A percentile compares a stretch with the other conserved stretches of the same genome.
These are phyloP conservation scores for Drosophila affinis DNA, from an alignment of 2,888 invertebrate genomes.

Conservation along the genomic window DNA sequence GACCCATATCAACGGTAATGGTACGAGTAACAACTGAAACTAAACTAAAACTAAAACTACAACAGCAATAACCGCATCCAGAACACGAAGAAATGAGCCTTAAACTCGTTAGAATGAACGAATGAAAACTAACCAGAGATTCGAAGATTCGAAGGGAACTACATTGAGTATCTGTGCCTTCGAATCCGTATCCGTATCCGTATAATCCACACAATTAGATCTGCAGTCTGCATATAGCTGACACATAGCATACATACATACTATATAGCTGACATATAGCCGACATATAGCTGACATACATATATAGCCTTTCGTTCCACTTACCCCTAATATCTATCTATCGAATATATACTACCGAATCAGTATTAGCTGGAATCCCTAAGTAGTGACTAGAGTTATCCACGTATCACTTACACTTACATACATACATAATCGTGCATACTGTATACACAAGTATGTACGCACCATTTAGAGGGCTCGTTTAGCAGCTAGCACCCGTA, in stretches of 20 bases:
- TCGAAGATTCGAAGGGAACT: slow-evolving; percentile 27
- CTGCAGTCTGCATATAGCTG: slow-evolving; percentile 44
- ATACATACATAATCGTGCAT: neutral
- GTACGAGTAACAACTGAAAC: slow-evolving; percentile 55
- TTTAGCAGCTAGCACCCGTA: too few relatives aligned
- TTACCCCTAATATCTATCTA: neutral
- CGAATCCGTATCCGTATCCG: slow-evolving; percentile 36
- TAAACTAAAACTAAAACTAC: slow-evolving; percentile 9
- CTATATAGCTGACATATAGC: slow-evolving; percentile 16
- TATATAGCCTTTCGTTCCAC: slow-evolving; percentile 11
- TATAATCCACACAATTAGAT: slow-evolving; percentile 48
- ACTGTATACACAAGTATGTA: too few relatives aligned
- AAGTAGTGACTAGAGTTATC: slow-evolving; percentile 44
- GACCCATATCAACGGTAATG: slow-evolving; percentile 57
- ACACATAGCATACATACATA: neutral
- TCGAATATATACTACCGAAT: slow-evolving; percentile 35
- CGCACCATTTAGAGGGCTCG: too few relatives aligned
- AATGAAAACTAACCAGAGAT: slow-evolving; percentile 28
- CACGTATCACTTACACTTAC: slow-evolving; percentile 17
- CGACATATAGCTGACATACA: slow-evolving; percentile 23
- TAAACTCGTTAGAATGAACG: slow-evolving; percentile 36
- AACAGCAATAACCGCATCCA: slow-evolving; percentile 23
- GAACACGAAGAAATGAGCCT: slow-evolving; percentile 41
- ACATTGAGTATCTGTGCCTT: slow-evolving; percentile 50
- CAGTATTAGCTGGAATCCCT: slow-evolving; percentile 42